A percentile compares a stretch with the other conserved stretches of the same genome.
These are phyloP conservation scores for Lepus oiostolus DNA, from an alignment of 2,797 vertebrate species.

Conservation along the genomic window DNA sequence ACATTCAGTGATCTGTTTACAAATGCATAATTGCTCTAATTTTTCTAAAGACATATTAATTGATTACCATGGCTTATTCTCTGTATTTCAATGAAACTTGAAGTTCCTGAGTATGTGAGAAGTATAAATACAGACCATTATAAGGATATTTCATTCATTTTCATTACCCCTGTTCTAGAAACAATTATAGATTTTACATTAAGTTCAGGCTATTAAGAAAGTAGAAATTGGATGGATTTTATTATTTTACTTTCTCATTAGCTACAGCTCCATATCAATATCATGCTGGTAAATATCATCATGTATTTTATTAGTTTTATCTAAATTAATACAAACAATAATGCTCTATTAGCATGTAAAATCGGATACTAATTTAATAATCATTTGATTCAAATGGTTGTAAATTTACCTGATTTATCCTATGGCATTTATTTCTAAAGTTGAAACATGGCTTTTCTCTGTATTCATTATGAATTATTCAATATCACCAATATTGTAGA, in stretches of 20 bases:
- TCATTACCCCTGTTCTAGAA: slow-evolving; percentile 55
- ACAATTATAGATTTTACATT: slow-evolving; percentile 69
- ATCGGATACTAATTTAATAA: slow-evolving; percentile 75
- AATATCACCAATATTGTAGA: neutral
- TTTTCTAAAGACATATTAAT: slow-evolving; percentile 27
- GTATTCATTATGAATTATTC: neutral
- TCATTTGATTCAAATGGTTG: slow-evolving; percentile 69
- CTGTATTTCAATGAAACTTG: neutral
- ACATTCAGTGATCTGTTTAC: neutral
- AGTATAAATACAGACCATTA: neutral
- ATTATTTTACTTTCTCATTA: slow-evolving; percentile 80
- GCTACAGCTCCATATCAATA: slow-evolving; percentile 73
- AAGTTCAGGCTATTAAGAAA: slow-evolving; percentile 55
- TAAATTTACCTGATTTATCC: slow-evolving; percentile 23
- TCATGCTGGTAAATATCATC: slow-evolving; percentile 77
- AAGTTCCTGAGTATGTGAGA: neutral
- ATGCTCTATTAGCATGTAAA: slow-evolving; percentile 58
- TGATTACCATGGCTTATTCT: neutral
- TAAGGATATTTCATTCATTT: slow-evolving; percentile 44
- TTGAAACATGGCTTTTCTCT: neutral
- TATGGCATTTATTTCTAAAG: neutral
- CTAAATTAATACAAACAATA: slow-evolving; percentile 72
- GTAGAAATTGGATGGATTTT: slow-evolving; percentile 65
- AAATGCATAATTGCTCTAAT: slow-evolving; percentile 20
- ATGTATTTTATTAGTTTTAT: slow-evolving; percentile 72